Conservation (phyloP, 2,888 invertebrate species). For the Pandemis heparana region DNA sequence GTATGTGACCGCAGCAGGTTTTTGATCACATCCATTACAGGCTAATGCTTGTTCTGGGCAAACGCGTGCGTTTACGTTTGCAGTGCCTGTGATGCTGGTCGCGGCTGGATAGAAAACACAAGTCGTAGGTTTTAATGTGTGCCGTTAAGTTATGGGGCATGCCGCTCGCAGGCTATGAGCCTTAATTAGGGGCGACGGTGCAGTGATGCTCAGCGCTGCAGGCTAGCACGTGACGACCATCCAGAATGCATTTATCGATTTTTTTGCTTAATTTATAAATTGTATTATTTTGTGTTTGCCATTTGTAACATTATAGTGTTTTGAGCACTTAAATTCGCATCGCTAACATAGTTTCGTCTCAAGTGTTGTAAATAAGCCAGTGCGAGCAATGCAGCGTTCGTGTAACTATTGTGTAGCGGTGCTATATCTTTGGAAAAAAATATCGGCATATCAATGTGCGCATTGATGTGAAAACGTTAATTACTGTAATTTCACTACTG, state of each 20-base stretch:
- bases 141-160: constrained; percentile 52
- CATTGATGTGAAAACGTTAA: constrained; percentile 36
- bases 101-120: constrained; percentile 36
- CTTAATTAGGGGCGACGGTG: constrained; percentile 53
- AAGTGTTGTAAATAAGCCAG: constrained; percentile 30
- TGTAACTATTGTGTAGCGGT: constrained; percentile 39
- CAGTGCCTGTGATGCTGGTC: constrained; percentile 37
- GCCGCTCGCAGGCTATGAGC: constrained; percentile 49
- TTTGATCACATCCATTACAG: constrained; percentile 72
- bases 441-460: constrained; percentile 25
- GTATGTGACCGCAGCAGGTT: constrained; percentile 73
- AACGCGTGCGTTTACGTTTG: constrained; percentile 60
- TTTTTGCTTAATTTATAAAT: constrained; percentile 42
- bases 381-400: constrained; percentile 27
- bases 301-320: constrained; percentile 40
- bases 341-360: constrained; percentile 20
- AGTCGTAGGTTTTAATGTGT: constrained; percentile 43
- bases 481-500: constrained; percentile 38
- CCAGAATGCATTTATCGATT: constrained; percentile 40
- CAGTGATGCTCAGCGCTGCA: constrained; percentile 48
- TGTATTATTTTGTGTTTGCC: constrained; percentile 36
- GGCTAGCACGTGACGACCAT: constrained; percentile 56
- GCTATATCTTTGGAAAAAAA: constrained; percentile 31
- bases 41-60: constrained; percentile 61
- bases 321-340: constrained; percentile 36